Percentiles rank a stretch among this genome's conserved stretches.
Conservation (phyloP, 1,140 invertebrate genomes). For the Helicoverpa zea region DNA sequence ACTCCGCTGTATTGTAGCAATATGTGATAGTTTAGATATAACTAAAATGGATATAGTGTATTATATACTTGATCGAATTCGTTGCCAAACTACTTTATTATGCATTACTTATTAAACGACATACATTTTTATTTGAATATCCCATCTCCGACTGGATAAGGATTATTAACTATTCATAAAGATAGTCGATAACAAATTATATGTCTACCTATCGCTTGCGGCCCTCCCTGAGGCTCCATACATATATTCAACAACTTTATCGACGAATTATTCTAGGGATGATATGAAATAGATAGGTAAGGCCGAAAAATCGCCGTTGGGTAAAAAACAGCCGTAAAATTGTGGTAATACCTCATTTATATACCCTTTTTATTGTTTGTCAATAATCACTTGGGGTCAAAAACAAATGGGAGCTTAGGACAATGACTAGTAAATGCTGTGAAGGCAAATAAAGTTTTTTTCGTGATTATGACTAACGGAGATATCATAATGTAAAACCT, state of each 20-base stretch:
- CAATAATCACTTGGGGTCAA: conserved; percentile 21
- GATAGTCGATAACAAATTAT: neutral
- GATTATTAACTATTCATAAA: conserved; percentile 1
- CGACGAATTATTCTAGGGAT: conserved; percentile 35
- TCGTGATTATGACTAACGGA: too few relatives aligned
- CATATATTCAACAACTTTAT: conserved; percentile 37
- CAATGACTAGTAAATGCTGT: too few relatives aligned
- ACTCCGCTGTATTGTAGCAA: too few relatives aligned
- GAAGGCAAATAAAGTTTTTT: too few relatives aligned
- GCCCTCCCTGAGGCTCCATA: conserved; percentile 6
- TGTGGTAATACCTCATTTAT: conserved; percentile 20
- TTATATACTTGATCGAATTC: too few relatives aligned
- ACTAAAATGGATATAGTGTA: too few relatives aligned
- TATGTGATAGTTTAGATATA: too few relatives aligned
- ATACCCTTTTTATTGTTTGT: conserved; percentile 27
- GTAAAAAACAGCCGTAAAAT: conserved; percentile 2
- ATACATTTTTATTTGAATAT: neutral
- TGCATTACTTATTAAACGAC: neutral
- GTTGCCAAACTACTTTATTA: neutral
- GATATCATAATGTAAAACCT: too few relatives aligned
- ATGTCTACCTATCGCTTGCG: neutral
- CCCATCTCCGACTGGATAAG: neutral
- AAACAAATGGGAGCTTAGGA: neutral
- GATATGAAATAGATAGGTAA: conserved; percentile 16
- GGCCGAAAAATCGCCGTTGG: conserved; percentile 6